Base-by-base conservation (phyloP, 2,888 invertebrate species). In the Monochamus alternatus region DNA sequence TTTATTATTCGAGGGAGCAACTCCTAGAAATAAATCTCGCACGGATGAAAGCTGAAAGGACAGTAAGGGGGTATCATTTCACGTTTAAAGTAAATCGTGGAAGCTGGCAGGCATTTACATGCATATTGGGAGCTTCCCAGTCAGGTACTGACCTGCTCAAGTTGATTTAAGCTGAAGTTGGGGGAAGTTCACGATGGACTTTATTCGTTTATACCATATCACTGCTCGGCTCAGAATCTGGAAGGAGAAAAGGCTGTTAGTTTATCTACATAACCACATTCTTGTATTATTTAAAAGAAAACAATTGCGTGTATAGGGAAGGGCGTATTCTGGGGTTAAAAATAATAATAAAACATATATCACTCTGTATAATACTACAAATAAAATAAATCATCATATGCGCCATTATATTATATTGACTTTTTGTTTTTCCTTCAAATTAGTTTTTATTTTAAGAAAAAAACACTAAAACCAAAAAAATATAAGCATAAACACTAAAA, bases 131-230 rank as follows among this genome's bases (percentile, higher is more conserved):
- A 31, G 51, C 52, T 71, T 44, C 38, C 62, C 51, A 44, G 8
- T 32, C 51, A 71, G 52, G 62, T 30, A 71, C 71, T 71, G 71
- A 71, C 71, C 71, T 71, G 63, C 71, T 71, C 71, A 62, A 71
- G 63, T 63, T 22, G 71, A 38, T 58, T 59, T 59, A 43, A 58
- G 68, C 68, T 67, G 8, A 32, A 10, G 67, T 9, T 22, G 68
- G 43, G 43, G 14, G 14, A 38, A 59, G 10, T 58, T 68, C 58
- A 43, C 38, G 12, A 12, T 0, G 58, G 30, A 38, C 10, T 9
- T 22, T 43, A 12, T 22, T 38, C 38, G 10, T 58, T 59, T 68
- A 47, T 47, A 47, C 14, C 68, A 68, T 68, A 68, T 58, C 59
- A 14, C 10, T 55, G 2, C 38, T 14, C 44, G n/a, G 10, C 58